These are phyloP conservation scores for Acleris literana DNA, from an alignment of 2,888 invertebrate species.

Conservation along the genomic window DNA sequence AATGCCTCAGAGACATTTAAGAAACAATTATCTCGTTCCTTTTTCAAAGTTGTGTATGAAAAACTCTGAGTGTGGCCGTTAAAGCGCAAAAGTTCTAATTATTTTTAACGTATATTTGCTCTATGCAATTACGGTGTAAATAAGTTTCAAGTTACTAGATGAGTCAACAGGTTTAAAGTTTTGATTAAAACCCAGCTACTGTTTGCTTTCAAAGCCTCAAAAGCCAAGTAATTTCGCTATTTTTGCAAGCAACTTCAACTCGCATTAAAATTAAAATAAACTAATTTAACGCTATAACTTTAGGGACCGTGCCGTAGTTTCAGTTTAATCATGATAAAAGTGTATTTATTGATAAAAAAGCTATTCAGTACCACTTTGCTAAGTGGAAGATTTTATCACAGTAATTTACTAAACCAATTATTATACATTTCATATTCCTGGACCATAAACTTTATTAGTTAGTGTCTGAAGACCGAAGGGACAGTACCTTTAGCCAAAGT, in stretches of 20 bases:
- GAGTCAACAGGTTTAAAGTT: conserved; percentile 11
- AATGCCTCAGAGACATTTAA: too few species aligned
- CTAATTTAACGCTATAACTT: too few species aligned
- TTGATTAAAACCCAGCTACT: conserved; percentile 22
- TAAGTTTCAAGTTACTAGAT: background rate
- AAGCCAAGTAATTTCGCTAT: conserved; percentile 3
- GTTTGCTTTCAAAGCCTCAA: conserved; percentile 18
- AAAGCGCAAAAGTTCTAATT: too few species aligned
- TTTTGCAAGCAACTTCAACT: conserved; percentile 10
- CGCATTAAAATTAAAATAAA: too few species aligned
- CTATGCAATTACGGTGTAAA: too few species aligned
- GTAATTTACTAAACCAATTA: conserved; percentile 15
- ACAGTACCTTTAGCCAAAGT: background rate
- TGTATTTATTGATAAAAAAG: conserved; percentile 1
- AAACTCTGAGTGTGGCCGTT: too few species aligned
- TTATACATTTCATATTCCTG: background rate
- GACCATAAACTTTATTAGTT: conserved; percentile 9
- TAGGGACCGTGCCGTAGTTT: background rate
- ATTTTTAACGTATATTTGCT: too few species aligned
- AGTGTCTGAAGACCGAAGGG: background rate
- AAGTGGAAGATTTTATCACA: conserved; percentile 23
- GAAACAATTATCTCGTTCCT: too few species aligned
- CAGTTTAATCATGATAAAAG: conserved; percentile 16
- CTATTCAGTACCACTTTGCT: conserved; percentile 21
- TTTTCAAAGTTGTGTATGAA: too few species aligned